Evolutionary conservation across 2,797 vertebrate species (phyloP).

Genomic region (Lacerta bilineata): DNA sequence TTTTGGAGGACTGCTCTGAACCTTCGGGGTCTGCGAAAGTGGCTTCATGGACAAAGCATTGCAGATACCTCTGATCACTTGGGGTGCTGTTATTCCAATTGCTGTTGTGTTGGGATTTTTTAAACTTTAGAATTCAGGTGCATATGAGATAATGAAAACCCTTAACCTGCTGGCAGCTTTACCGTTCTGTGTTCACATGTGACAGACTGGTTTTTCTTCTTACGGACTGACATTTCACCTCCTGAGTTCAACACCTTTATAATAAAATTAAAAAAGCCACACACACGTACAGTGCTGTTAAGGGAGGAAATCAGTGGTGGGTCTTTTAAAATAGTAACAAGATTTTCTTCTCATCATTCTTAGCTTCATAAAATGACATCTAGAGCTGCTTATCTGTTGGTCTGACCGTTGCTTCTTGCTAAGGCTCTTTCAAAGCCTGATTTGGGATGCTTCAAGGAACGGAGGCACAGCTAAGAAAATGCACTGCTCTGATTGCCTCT

Average conservation of each 20-base stretch:
- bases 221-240: background rate
- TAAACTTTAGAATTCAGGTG: background rate
- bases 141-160: background rate
- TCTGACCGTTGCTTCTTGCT: background rate
- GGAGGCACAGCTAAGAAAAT: conserved; percentile 67
- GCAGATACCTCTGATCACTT: background rate
- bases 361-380: background rate
- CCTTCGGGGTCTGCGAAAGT: background rate
- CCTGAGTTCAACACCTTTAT: background rate
- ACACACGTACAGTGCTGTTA: background rate
- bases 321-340: background rate
- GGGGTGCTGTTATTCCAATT: background rate
- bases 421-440: background rate
- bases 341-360: background rate
- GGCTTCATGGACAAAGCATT: background rate
- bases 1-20: background rate
- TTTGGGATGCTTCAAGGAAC: conserved; percentile 28
- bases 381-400: background rate
- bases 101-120: background rate
- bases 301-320: background rate
- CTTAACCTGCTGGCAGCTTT: background rate
- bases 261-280: background rate
- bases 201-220: too few species aligned
- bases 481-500: conserved; percentile 80
- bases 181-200: background rate